A percentile compares a stretch with the other conserved stretches of the same genome.
phyloP scores from a whole-genome alignment of 2,888 invertebrate genomes.

The Strigamia transsilvanica region DNA sequence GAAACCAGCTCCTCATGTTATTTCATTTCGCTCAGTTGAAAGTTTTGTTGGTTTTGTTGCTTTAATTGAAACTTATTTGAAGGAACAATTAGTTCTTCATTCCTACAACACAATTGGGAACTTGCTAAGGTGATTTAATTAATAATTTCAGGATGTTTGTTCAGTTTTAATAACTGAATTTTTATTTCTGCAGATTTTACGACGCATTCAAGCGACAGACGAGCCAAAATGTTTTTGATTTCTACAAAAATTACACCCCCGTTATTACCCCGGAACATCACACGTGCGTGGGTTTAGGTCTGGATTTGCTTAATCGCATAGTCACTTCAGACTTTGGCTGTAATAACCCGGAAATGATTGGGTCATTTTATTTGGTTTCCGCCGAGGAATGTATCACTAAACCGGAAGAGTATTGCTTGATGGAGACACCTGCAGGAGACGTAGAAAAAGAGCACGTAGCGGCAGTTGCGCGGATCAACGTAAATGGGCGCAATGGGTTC shows the following conservation, averaged over 20 bases:
- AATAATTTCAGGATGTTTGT: background rate
- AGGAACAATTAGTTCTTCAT: conserved; percentile 81
- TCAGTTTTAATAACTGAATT: background rate
- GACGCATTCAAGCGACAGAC: conserved; percentile 69
- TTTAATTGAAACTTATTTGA: conserved; percentile 80
- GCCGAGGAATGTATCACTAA: conserved; percentile 76
- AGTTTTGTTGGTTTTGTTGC: conserved; percentile 82
- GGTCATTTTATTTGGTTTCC: conserved; percentile 78
- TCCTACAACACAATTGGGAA: conserved; percentile 91
- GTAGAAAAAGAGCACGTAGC: conserved; percentile 89
- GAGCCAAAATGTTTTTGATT: conserved; percentile 74
- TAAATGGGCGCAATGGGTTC: conserved; percentile 78
- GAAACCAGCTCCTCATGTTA: conserved; percentile 65
- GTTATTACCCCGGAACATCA: conserved; percentile 80
- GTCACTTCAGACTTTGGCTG: conserved; percentile 68
- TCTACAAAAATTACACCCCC: conserved; percentile 80
- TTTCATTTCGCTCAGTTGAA: conserved; percentile 68
- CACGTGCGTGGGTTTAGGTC: conserved; percentile 88
- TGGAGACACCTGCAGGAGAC: conserved; percentile 61
- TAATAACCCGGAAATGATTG: conserved; percentile 74
- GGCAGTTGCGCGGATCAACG: conserved; percentile 76
- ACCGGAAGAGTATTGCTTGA: conserved; percentile 55
- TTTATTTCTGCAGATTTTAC: conserved; percentile 68
- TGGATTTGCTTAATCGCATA: conserved; percentile 78
- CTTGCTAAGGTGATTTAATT: conserved; percentile 70